Conservation (phyloP, 2,113 vertebrate genomes). For the Chunga burmeisteri region DNA sequence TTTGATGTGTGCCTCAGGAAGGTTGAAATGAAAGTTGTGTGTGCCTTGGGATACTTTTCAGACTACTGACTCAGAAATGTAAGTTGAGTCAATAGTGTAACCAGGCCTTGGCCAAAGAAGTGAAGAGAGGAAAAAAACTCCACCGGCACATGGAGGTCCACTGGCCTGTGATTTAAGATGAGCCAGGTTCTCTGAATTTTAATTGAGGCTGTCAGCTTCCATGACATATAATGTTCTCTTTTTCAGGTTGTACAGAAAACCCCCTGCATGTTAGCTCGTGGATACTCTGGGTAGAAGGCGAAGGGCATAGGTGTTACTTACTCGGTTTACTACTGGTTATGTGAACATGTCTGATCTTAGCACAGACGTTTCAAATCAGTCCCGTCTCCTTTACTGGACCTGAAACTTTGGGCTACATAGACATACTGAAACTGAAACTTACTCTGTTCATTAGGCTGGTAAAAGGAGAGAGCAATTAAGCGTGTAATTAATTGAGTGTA, state of each 20-base stretch:
- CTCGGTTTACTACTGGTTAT: neutral
- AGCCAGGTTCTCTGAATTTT: neutral
- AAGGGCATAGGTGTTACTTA: neutral
- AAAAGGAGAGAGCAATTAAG: constrained; percentile 55
- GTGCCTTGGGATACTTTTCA: constrained; percentile 53
- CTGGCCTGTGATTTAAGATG: neutral
- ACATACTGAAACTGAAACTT: constrained; percentile 42
- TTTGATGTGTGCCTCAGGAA: constrained; percentile 56
- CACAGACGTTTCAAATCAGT: neutral
- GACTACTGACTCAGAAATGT: constrained; percentile 40
- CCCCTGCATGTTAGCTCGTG: neutral
- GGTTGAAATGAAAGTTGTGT: constrained; percentile 52
- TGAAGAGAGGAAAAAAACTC: neutral
- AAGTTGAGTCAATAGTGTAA: constrained; percentile 19
- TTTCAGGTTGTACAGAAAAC: neutral
- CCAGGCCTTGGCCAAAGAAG: neutral
- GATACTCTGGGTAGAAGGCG: neutral
- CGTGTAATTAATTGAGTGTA: constrained; percentile 52
- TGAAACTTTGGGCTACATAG: neutral
- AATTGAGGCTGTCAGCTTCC: neutral
- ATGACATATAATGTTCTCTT: neutral
- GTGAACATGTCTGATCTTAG: neutral
- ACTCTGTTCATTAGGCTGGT: constrained; percentile 27
- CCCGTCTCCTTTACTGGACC: neutral
- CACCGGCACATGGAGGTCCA: neutral